phyloP scores from a whole-genome alignment of 23 tunicate genomes.

The Trididemnum nubilum region DNA sequence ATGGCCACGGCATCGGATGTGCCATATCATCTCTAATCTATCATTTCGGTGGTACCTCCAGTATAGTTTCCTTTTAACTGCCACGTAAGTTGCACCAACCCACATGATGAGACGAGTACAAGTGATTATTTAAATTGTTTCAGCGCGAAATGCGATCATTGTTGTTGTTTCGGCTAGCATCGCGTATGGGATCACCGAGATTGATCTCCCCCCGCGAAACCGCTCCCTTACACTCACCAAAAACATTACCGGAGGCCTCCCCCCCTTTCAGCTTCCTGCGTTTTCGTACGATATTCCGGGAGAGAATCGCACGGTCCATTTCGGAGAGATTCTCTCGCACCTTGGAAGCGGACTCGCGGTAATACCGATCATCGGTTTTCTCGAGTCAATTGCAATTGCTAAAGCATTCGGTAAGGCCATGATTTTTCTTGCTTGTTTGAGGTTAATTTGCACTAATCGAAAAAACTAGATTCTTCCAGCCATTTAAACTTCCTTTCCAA shows the following conservation, averaged over 20 bases:
- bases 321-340: constrained; percentile 39
- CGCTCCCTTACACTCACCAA: constrained; percentile 64
- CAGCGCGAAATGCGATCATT: constrained; percentile 71
- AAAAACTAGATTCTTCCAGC: no score
- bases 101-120: no score
- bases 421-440: not conserved
- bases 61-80: no score
- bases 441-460: no score
- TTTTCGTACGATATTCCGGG: constrained; percentile 45
- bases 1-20: no score
- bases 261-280: constrained; percentile 44
- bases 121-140: no score
- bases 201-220: constrained; percentile 35
- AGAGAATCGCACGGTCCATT: constrained; percentile 40
- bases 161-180: constrained; percentile 55
- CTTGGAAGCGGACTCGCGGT: constrained; percentile 79
- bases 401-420: constrained; percentile 80
- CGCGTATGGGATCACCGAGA: constrained; percentile 67
- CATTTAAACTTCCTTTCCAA: no score
- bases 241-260: constrained; percentile 70
- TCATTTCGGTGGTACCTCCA: no score
- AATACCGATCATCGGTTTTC: constrained; percentile 78
- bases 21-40: no score
- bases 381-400: constrained; percentile 89
- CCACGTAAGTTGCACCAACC: no score